phyloP scores from a whole-genome alignment of 2,797 vertebrate genomes.

The Hipposideros larvatus region DNA sequence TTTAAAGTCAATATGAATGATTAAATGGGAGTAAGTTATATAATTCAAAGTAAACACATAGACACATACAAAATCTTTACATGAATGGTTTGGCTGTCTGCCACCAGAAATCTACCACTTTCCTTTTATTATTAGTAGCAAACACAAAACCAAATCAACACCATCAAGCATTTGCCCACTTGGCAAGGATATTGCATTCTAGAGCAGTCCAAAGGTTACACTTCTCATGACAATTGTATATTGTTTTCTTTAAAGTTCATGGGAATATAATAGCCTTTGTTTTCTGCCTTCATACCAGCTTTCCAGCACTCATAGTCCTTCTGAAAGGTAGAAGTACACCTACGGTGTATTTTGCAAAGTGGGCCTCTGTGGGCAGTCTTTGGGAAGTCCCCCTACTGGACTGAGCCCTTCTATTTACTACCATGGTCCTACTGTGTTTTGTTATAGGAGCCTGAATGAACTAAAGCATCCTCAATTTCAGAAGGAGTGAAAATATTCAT shows the following conservation, averaged over 20 bases:
- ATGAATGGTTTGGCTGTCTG: conserved; percentile 60
- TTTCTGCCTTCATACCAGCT: conserved; percentile 39
- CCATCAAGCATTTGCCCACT: conserved; percentile 54
- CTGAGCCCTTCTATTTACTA: neutral
- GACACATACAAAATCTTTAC: conserved; percentile 54
- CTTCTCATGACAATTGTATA: conserved; percentile 33
- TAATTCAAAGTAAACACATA: conserved; percentile 68
- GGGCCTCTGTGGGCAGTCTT: neutral
- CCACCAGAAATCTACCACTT: conserved; percentile 67
- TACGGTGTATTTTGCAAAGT: conserved; percentile 40
- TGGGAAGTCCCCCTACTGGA: neutral
- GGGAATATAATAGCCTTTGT: neutral
- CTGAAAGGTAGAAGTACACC: neutral
- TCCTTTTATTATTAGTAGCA: conserved; percentile 65
- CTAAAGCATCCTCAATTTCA: conserved; percentile 19
- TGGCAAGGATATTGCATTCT: conserved; percentile 67
- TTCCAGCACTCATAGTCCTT: neutral
- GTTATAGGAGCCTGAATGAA: neutral
- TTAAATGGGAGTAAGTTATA: conserved; percentile 50
- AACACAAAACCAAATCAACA: conserved; percentile 64
- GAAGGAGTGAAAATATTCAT: conserved; percentile 12
- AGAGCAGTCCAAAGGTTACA: conserved; percentile 25
- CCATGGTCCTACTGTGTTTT: neutral
- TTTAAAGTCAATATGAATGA: conserved; percentile 72
- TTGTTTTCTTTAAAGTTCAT: conserved; percentile 58